Base-by-base conservation (phyloP, 2,888 invertebrate genomes). In the Patella caerulea region DNA sequence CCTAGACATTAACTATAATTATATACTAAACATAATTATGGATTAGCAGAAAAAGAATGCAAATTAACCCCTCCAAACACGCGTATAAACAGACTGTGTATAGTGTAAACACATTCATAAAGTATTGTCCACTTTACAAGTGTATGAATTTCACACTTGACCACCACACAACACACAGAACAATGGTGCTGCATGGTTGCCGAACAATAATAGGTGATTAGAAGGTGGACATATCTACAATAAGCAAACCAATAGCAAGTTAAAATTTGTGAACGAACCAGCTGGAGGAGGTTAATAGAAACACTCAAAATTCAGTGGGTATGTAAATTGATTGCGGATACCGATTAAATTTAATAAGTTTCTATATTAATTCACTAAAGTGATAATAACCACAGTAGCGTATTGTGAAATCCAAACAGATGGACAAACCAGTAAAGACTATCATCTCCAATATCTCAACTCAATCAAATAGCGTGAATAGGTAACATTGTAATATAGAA, bases 71-170 rank as follows among this genome's bases (percentile, higher is more conserved):
- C 65, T 65, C 24, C n/a, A 65, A 24, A 24, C 19, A 24, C 65
- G 14, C 24, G 65, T 65, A 24, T 65, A 65, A 65, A 65, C 65
- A 65, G 11, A 11, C 14, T 65, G 24, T 65, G 11, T 65, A 65
- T 11, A 15, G 19, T 19, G 65, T 65, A 19, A 65, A 65, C 65
- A 65, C 24, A 65, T 65, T 24, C 11, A 19, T 24, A 65, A 19
- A 24, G 65, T 65, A 65, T 65, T 65, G 65, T 65, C 24, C 65
- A 65, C 65, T 65, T 24, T 15, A 65, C 65, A 65, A 65, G 65
- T 65, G 65, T 24, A 65, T 65, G 65, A 65, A 65, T 65, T 65
- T 65, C 65, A 65, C 65, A 65, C 65, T 65, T 65, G 65, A 65
- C 65, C 65, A 65, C 65, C 65, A 65, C 19, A 19, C 19, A 65